Evolutionary conservation across 2,797 vertebrate genomes (phyloP).

Genomic region (Chaunax sp.): DNA sequence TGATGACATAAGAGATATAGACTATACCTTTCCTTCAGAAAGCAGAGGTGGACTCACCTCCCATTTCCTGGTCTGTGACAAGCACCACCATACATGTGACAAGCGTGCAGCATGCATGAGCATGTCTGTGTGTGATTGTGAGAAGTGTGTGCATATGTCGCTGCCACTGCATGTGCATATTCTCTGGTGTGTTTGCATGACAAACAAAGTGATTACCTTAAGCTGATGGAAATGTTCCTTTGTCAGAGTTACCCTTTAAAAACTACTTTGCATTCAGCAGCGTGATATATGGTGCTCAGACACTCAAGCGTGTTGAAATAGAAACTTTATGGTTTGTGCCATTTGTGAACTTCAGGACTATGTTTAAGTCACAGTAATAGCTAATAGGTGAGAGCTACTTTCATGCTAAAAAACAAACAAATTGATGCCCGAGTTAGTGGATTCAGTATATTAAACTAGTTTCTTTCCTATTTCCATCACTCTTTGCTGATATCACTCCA

Average conservation of each 20-base stretch:
- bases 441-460: neutral
- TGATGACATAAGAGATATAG: neutral
- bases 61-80: constrained; percentile 27
- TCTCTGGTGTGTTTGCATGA: constrained; percentile 33
- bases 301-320: neutral
- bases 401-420: constrained; percentile 1
- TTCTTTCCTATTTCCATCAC: neutral
- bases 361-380: neutral
- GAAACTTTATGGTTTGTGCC: neutral
- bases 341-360: neutral
- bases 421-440: neutral
- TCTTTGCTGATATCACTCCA: constrained; percentile 21
- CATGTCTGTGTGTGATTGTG: constrained; percentile 1
- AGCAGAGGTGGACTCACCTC: neutral
- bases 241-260: constrained; percentile 14
- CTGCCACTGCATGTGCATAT: constrained; percentile 1
- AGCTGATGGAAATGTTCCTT: constrained; percentile 1
- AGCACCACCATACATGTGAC: constrained; percentile 23
- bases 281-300: constrained; percentile 2
- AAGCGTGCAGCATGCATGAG: constrained; percentile 30
- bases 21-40: neutral
- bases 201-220: constrained; percentile 41
- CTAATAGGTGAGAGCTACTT: neutral
- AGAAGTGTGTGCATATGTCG: constrained; percentile 12
- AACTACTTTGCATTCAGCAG: neutral